phyloP scores from a whole-genome alignment of 1,140 invertebrate genomes.

The Telenomus remus region DNA sequence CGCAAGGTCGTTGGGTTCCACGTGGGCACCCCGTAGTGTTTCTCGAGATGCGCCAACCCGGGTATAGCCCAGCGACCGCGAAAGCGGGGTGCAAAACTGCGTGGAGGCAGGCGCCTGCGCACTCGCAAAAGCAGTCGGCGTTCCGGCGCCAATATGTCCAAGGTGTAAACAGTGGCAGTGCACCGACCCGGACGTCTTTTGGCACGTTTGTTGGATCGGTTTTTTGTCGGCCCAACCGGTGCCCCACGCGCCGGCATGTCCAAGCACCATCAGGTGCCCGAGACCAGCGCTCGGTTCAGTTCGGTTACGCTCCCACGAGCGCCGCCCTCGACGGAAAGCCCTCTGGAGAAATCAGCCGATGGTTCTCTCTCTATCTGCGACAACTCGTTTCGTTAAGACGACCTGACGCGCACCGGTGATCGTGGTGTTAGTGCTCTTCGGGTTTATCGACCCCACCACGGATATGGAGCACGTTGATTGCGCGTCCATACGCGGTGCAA shows the following conservation, averaged over 20 bases:
- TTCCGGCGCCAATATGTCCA: conserved; percentile 50
- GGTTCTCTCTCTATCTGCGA: background rate
- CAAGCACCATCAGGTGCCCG: too few species aligned
- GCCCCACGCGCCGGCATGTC: background rate
- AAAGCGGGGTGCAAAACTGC: conserved; percentile 18
- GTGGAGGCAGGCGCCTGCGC: conserved; percentile 27
- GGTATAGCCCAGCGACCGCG: conserved; percentile 15
- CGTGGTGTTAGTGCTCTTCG: conserved; percentile 29
- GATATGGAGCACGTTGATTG: conserved; percentile 31
- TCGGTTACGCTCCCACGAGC: background rate
- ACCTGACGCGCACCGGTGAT: conserved; percentile 15
- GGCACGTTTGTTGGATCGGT: conserved; percentile 15
- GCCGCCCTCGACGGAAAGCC: background rate
- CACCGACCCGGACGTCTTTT: conserved; percentile 35
- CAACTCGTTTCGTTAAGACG: conserved; percentile 10
- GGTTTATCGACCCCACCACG: conserved; percentile 37
- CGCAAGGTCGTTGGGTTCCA: background rate
- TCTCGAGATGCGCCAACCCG: background rate
- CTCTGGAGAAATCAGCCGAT: conserved; percentile 34
- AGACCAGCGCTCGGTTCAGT: background rate
- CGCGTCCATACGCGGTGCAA: conserved; percentile 23
- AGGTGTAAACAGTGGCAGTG: conserved; percentile 55
- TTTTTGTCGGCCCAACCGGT: conserved; percentile 3
- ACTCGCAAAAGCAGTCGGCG: conserved; percentile 20
- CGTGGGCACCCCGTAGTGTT: background rate